phyloP scores from a whole-genome alignment of 2,113 vertebrate genomes.

The Lycaon pictus region DNA sequence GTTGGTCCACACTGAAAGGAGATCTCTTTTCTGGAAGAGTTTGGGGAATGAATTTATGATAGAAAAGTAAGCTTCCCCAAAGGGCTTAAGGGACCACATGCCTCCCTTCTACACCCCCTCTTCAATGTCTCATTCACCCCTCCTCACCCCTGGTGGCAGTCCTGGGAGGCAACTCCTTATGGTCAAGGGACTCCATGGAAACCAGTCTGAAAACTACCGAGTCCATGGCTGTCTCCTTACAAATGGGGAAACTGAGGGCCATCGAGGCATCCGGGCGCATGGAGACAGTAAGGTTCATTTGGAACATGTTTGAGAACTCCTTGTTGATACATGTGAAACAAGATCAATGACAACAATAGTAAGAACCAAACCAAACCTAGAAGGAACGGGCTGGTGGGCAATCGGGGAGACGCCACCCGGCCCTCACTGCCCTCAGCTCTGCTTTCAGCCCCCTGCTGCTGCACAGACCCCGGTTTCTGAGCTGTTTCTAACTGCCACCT shows the following conservation, averaged over 20 bases:
- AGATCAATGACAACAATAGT: not conserved
- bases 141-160: too few species aligned
- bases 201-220: not conserved
- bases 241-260: not conserved
- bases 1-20: not conserved
- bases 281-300: not conserved
- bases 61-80: not conserved
- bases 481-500: not conserved
- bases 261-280: fast-evolving
- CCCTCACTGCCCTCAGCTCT: not conserved
- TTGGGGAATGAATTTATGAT: not conserved
- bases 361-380: not conserved
- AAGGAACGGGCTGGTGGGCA: fast-evolving
- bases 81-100: not conserved
- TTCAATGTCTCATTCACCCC: not conserved
- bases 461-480: not conserved
- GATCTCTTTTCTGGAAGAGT: not conserved
- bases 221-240: not conserved
- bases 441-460: fast-evolving
- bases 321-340: not conserved
- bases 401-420: fast-evolving
- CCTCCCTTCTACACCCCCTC: not conserved
- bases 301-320: not conserved
- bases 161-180: not conserved
- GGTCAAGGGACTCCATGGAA: not conserved